Evolutionary conservation across 2,888 invertebrate genomes (phyloP), one percentile per base, ranked within the genome.

Genomic region (Lysandra coridon): DNA sequence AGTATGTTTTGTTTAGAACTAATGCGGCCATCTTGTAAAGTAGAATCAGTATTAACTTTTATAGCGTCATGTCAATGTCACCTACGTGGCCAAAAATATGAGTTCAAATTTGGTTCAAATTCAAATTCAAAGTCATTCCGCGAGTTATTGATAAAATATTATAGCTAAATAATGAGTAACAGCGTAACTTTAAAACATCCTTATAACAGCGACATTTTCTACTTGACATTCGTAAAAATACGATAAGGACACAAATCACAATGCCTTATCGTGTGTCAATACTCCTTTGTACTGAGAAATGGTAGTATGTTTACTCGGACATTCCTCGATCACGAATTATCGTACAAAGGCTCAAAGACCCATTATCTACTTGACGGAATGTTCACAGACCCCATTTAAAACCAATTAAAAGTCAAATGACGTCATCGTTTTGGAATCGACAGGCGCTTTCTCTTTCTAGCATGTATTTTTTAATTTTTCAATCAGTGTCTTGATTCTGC

Each of bases 271-370:
- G 10, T 37, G 86, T 91, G 94, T 93, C 93, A 94, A 93, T 94
- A 94, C 91, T 92, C 94, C 92, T 93, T 94, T 94, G 94, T 93
- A 90, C 89, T 86, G 84, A 90, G 93, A 93, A 93, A 94, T 88
- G 91, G 90, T 87, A 91, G 90, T 88, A 91, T 92, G 89, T 93
- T 92, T 92, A 89, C 90, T 84, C 87, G 87, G 86, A 85, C 92
- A 93, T 93, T 93, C 93, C 89, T 90, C 85, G 81, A 84, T 88
- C 88, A 88, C 91, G 90, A 92, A 92, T 91, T 91, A 89, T 89
- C 86, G 86, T 83, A 90, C 90, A 92, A 91, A 90, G 87, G 88
- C 83, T 83, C 87, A 88, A 33, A 33, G 33, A 69, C 12, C 92
- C 91, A 92, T 92, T 92, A 91, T 89, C 82, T 81, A 83, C 83